Percentiles rank a stretch among this genome's conserved stretches.
These are phyloP conservation scores for Siniperca knerii DNA, from an alignment of 2,113 vertebrate genomes.

Conservation along the genomic window DNA sequence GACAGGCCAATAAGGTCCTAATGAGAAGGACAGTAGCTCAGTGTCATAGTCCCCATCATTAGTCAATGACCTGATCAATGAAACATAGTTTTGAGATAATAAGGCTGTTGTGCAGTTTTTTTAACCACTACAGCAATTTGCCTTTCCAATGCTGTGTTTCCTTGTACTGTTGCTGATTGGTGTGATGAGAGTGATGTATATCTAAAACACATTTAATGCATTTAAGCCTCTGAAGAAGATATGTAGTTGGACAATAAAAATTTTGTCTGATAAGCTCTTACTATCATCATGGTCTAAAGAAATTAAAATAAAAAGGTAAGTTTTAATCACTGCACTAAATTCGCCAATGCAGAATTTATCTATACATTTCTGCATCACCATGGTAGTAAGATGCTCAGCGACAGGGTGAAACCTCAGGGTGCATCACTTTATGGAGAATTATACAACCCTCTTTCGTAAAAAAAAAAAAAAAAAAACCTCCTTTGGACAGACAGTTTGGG, in stretches of 20 bases:
- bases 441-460: neutral
- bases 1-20: conserved; percentile 78
- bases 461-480: neutral
- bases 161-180: neutral
- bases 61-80: conserved; percentile 77
- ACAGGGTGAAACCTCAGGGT: neutral
- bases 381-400: neutral
- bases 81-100: conserved; percentile 72
- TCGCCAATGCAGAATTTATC: neutral
- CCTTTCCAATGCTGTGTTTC: neutral
- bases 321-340: conserved; percentile 2
- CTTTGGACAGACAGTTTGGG: neutral
- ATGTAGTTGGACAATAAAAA: neutral
- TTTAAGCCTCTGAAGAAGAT: conserved; percentile 11
- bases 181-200: neutral
- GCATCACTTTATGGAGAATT: neutral
- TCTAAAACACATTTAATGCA: conserved; percentile 17
- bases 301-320: neutral
- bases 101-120: conserved; percentile 56
- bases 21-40: conserved; percentile 74
- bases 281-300: neutral
- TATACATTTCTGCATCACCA: neutral
- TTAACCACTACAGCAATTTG: conserved; percentile 20
- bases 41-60: conserved; percentile 66
- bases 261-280: conserved; percentile 3